These are phyloP conservation scores for Arctopsyche grandis DNA, from an alignment of 1,140 invertebrate genomes.

Conservation along the genomic window DNA sequence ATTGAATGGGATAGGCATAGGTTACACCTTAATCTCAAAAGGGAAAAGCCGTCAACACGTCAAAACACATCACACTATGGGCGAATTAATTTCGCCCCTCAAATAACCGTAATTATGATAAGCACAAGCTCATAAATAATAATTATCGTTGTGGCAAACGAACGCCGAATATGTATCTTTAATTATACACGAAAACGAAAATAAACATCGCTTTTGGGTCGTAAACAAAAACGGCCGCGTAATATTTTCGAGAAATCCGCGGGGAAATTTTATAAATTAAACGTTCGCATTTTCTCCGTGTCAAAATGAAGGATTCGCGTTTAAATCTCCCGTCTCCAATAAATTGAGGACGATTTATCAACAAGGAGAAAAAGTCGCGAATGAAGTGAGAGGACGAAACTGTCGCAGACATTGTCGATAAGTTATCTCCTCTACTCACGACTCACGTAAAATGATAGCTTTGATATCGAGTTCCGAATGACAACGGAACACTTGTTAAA, in stretches of 20 bases:
- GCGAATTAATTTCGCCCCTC: not conserved
- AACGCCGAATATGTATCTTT: not conserved
- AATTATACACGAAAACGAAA: too few relatives aligned
- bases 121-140: not conserved
- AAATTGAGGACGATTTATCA: not conserved
- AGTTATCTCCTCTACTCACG: too few relatives aligned
- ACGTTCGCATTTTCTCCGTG: not conserved
- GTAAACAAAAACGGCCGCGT: too few relatives aligned
- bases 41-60: too few relatives aligned
- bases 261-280: slow-evolving; percentile 1
- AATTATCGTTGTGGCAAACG: not conserved
- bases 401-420: too few relatives aligned
- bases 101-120: slow-evolving; percentile 3
- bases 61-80: not conserved
- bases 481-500: not conserved
- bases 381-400: too few relatives aligned
- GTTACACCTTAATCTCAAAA: not conserved
- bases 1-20: not conserved
- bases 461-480: not conserved
- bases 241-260: not conserved
- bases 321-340: not conserved
- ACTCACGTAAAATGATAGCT: too few relatives aligned
- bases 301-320: not conserved
- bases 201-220: too few relatives aligned
- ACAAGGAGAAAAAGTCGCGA: not conserved